phyloP scores from a whole-genome alignment of 2,113 vertebrate genomes.

The Odocoileus hemionus region DNA sequence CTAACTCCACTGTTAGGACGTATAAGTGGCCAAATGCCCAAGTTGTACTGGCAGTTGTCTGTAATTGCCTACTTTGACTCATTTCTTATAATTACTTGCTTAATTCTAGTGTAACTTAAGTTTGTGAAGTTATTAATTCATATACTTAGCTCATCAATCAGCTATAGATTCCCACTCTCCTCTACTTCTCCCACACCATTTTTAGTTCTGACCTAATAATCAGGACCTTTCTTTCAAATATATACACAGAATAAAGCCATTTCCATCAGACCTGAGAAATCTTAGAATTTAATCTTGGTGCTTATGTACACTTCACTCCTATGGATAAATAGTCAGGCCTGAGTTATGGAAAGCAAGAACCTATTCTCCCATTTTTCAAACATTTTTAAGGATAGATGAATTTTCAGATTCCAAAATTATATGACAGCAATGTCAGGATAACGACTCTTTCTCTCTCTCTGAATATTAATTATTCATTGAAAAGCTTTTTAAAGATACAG shows the following conservation, averaged over 20 bases:
- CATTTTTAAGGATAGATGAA: background rate
- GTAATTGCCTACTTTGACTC: background rate
- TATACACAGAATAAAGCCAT: background rate
- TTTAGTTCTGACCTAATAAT: background rate
- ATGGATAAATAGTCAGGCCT: background rate
- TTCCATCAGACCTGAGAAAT: background rate
- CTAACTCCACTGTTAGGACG: background rate
- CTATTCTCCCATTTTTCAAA: background rate
- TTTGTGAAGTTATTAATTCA: background rate
- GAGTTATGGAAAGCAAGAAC: background rate
- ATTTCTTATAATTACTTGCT: background rate
- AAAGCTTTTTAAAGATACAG: slow-evolving; percentile 65
- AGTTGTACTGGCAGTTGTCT: background rate
- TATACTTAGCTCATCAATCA: background rate
- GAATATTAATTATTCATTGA: slow-evolving; percentile 61
- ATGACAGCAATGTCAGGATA: slow-evolving; percentile 16
- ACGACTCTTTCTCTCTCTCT: background rate
- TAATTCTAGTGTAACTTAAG: background rate
- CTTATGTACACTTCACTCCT: background rate
- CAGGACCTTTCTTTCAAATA: background rate
- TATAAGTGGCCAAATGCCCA: background rate
- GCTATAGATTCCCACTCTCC: background rate
- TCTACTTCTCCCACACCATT: background rate
- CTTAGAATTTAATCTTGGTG: background rate
- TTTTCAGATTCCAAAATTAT: slow-evolving; percentile 52